Evolutionary conservation across 2,797 vertebrate genomes (phyloP).

Genomic region (Esox masquinongy): DNA sequence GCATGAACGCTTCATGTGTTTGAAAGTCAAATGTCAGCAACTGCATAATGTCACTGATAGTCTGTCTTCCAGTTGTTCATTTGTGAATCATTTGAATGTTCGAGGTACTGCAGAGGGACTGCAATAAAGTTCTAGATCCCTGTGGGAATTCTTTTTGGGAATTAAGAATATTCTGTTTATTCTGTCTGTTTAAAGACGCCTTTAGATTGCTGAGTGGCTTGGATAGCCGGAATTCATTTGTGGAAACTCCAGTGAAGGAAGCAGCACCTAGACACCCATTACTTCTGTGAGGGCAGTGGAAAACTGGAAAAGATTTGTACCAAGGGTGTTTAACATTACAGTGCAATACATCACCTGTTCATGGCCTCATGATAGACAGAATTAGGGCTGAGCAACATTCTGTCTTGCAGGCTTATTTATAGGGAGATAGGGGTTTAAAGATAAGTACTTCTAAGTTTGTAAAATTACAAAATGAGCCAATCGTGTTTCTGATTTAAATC

Average conservation of each 20-base stretch:
- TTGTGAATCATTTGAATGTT: constrained; percentile 11
- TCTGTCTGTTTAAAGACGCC: background rate
- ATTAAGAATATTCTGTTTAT: background rate
- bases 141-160: background rate
- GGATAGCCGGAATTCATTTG: background rate
- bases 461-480: constrained; percentile 51
- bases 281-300: background rate
- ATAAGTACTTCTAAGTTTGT: constrained; percentile 46
- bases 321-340: background rate
- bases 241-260: constrained; percentile 6
- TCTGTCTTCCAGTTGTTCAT: background rate
- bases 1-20: constrained; percentile 30
- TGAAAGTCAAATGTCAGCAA: constrained; percentile 12
- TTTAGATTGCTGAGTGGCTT: background rate
- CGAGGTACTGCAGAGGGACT: background rate
- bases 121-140: background rate
- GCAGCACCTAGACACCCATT: constrained; percentile 3
- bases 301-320: background rate
- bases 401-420: constrained; percentile 64
- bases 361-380: constrained; percentile 44
- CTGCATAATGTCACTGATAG: constrained; percentile 5
- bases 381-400: constrained; percentile 34
- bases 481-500: constrained; percentile 52
- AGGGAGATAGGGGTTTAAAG: constrained; percentile 41
- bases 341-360: constrained; percentile 10